Evolutionary conservation across 1,140 invertebrate species (phyloP).

Genomic region (Drusus annulatus): DNA sequence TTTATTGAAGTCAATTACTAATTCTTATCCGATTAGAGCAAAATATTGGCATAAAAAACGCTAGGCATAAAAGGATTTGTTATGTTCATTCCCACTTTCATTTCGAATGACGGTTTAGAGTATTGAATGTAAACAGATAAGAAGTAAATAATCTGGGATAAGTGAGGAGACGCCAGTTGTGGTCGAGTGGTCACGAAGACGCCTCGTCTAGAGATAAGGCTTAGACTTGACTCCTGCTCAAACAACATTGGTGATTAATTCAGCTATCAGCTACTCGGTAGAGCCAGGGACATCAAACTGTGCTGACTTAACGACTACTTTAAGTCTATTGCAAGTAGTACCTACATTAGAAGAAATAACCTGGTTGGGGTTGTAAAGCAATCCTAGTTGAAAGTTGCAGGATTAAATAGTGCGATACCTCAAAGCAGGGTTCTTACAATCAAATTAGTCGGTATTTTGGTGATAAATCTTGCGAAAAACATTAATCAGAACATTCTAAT

Average conservation of each 20-base stretch:
- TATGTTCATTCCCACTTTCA: background rate
- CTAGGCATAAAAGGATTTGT: no score
- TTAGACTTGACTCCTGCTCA: slow-evolving; percentile 9
- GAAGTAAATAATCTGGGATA: slow-evolving; percentile 3
- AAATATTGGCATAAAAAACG: background rate
- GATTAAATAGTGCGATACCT: no score
- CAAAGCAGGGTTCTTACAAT: no score
- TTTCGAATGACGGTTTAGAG: background rate
- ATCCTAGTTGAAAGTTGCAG: no score
- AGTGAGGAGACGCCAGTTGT: slow-evolving; percentile 26
- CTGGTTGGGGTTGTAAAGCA: no score
- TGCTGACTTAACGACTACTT: background rate
- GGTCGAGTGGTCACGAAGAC: slow-evolving; percentile 46
- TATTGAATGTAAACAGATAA: background rate
- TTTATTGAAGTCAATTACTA: background rate
- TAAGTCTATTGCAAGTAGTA: no score
- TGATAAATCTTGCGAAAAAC: no score
- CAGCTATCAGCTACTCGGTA: no score
- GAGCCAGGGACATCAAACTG: background rate
- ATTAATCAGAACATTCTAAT: no score
- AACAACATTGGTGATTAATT: slow-evolving; percentile 24
- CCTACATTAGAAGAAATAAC: no score
- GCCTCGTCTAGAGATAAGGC: slow-evolving; percentile 46
- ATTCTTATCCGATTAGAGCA: background rate
- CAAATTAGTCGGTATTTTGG: no score